phyloP scores from a whole-genome alignment of 2,113 vertebrate genomes.

The Daboia siamensis region DNA sequence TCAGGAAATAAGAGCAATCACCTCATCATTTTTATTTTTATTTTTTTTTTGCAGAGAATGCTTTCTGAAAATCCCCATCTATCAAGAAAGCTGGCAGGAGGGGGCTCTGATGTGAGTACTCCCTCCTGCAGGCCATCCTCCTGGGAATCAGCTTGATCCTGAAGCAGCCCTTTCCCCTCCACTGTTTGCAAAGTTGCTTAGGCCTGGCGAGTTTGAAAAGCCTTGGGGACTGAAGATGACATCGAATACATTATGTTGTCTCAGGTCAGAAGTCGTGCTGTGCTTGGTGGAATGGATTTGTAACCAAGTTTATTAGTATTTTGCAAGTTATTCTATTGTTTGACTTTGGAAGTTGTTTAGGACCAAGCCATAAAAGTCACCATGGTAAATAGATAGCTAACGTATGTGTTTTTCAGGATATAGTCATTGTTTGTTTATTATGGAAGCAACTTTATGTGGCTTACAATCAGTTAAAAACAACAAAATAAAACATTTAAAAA shows the following conservation, averaged over 20 bases:
- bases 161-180: background rate
- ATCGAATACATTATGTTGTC: background rate
- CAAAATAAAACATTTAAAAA: background rate
- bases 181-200: background rate
- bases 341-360: background rate
- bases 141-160: background rate
- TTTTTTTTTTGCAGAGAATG: background rate
- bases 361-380: background rate
- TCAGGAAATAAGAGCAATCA: background rate
- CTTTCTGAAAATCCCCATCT: background rate
- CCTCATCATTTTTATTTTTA: background rate
- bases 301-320: background rate
- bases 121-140: background rate
- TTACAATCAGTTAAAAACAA: background rate
- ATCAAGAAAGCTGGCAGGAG: background rate
- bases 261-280: background rate
- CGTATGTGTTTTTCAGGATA: background rate
- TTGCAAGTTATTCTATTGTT: background rate
- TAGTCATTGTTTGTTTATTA: background rate
- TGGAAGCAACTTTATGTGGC: background rate
- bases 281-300: background rate
- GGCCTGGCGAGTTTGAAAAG: background rate
- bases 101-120: background rate
- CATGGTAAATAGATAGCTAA: background rate
- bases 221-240: background rate